A percentile compares a stretch with the other conserved stretches of the same genome.
phyloP scores from a whole-genome alignment of 2,113 vertebrate genomes.

The cattle (Bos taurus) region ARS-UCD2.0 NC_037343.1:60365001-60365500 shows the following conservation, averaged over 20 bases:
- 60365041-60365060: no score
- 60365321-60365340: not conserved
- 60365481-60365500: not conserved
- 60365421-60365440: not conserved
- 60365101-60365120: no score
- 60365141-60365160: no score
- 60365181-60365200: no score
- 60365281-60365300: not conserved
- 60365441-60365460: not conserved
- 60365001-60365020: no score
- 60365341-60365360: not conserved
- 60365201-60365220: fast-evolving
- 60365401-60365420: not conserved
- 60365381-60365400: not conserved
- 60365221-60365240: no score
- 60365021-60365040: no score
- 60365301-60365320: not conserved
- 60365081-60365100: no score
- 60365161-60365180: no score
- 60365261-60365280: not conserved
- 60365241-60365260: not conserved
- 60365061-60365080: no score
- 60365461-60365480: not conserved
- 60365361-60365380: not conserved
- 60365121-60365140: no score